These are phyloP conservation scores for Drosophila nigrodunni DNA, from an alignment of 1,140 invertebrate species.

Conservation along the genomic window DNA sequence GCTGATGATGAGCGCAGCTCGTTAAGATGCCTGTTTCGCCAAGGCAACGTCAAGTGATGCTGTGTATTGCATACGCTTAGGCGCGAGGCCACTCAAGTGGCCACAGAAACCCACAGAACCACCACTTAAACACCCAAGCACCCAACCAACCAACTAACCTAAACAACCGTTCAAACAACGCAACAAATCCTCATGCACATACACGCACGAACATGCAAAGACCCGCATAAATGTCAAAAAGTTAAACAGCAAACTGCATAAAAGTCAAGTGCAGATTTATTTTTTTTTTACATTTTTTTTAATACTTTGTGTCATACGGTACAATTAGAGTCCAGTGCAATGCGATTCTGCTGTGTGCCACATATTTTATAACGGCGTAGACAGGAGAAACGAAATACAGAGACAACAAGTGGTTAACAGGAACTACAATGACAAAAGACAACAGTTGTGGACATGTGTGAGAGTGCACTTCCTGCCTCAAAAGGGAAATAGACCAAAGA, in stretches of 20 bases:
- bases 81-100: conserved; percentile 46
- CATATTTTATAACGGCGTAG: conserved; percentile 20
- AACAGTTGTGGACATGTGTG: conserved; percentile 60
- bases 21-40: conserved; percentile 51
- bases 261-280: conserved; percentile 63
- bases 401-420: conserved; percentile 35
- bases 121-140: too few relatives aligned
- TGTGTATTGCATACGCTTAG: conserved; percentile 55
- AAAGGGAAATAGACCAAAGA: neutral
- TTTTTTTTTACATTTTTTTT: conserved; percentile 25
- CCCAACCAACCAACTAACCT: too few relatives aligned
- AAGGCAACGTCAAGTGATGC: conserved; percentile 42
- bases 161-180: conserved; percentile 2
- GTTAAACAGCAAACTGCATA: conserved; percentile 65
- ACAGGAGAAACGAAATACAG: neutral
- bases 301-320: neutral
- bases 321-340: conserved; percentile 57
- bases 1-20: conserved; percentile 51
- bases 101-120: conserved; percentile 9
- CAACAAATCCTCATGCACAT: conserved; percentile 4
- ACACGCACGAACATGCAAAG: conserved; percentile 17
- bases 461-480: conserved; percentile 27
- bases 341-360: conserved; percentile 1
- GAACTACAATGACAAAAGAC: conserved; percentile 34
- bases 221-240: conserved; percentile 69